Base-by-base conservation (phyloP, 2,113 vertebrate species). In the Bufo gargarizans region DNA sequence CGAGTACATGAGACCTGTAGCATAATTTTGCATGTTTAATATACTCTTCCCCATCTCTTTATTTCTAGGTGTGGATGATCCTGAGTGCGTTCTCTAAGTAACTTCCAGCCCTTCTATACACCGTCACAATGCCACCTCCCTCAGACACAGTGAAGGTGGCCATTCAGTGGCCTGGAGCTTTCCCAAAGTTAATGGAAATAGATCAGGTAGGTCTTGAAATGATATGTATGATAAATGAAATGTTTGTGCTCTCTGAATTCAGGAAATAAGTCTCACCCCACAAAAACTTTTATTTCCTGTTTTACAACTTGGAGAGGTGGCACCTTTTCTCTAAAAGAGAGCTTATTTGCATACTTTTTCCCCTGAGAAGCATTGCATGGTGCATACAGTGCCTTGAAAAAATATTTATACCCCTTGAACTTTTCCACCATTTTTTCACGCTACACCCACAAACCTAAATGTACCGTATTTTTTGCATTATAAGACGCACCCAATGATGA, bases 61-160 rank as follows among this genome's bases (percentile, higher is more conserved):
- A 16, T 19, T 47, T 47, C 10, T 20, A 83, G 81, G 61, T 69
- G 45, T 83, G 61, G 45, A 83, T 83, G 61, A 47, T 69, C 47
- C 13, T 33, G 6, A 16, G 53, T 4, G 20, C 9, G 47, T 45
- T 19, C 47, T 81, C 50, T 71, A 22, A 47, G 91, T 91, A 90
- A 90, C 88, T 84, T 89, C 90, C 89, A 16, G 78, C 84, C 82
- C 88, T 88, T 4, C 86, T 45, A 86, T 79, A 83, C 91, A 89
- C 3, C 12, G 3, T 84, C 71, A 88, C 90, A 91, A 99, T 99
- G 98, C 98, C 98, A 6, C 98, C 97, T 0, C 98, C 98, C 0
- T 95, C 96, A 63, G 98, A 99, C 92, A 97, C 96, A 89, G 97
- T 99, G 91, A 99, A 99, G 95, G 98, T 99, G 94, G 98, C 98